Conservation (phyloP, 2,797 vertebrate genomes). For the Arnoldichthys spilopterus region DNA sequence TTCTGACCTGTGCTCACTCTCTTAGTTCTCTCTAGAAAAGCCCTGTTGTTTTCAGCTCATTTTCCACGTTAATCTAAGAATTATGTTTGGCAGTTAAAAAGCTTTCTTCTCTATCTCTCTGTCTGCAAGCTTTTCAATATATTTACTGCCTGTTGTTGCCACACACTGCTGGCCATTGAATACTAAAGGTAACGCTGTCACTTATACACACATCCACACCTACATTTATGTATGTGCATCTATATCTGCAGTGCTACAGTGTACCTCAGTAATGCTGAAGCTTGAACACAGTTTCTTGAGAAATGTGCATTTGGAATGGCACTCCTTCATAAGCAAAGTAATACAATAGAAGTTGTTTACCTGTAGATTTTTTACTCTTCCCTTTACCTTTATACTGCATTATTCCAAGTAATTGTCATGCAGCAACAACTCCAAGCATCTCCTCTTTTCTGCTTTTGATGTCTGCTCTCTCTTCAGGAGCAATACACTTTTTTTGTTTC, state of each 20-base stretch:
- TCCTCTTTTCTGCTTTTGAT: constrained; percentile 4
- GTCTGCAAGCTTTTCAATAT: not conserved
- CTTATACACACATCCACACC: too few species aligned
- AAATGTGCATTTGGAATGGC: not conserved
- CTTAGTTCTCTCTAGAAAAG: constrained; percentile 23
- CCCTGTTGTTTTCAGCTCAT: not conserved
- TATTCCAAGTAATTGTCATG: constrained; percentile 49
- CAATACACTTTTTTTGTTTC: constrained; percentile 46
- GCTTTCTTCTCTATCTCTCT: not conserved
- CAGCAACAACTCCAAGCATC: constrained; percentile 32
- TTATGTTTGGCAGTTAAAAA: constrained; percentile 4
- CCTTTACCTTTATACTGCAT: constrained; percentile 33
- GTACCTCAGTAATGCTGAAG: not conserved
- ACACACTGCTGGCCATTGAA: too few species aligned
- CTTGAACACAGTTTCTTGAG: not conserved
- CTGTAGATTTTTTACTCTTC: not conserved
- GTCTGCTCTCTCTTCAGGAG: constrained; percentile 35
- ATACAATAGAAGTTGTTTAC: constrained; percentile 4
- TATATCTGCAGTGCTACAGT: not conserved
- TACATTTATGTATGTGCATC: too few species aligned
- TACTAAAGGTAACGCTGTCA: too few species aligned
- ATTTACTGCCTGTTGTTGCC: too few species aligned
- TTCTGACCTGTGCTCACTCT: constrained; percentile 47
- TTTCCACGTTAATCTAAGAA: constrained; percentile 6
- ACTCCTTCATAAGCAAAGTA: not conserved